Evolutionary conservation across 2,888 invertebrate species (phyloP).

Genomic region (Lycaena phlaeas): DNA sequence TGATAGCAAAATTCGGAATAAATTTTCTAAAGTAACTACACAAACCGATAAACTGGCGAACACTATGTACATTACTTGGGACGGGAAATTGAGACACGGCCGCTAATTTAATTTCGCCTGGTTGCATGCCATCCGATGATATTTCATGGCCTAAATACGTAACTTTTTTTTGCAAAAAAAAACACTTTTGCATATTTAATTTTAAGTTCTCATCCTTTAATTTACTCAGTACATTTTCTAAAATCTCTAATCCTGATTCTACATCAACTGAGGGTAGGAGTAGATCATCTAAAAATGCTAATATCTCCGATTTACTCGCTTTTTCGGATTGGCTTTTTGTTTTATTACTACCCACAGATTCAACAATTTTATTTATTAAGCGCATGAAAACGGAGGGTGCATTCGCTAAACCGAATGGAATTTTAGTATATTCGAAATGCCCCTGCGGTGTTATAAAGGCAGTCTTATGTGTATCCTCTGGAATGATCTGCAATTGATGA

Average conservation of each 20-base stretch:
- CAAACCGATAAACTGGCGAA: conserved; percentile 25
- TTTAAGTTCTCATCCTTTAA: neutral
- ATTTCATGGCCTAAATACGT: conserved; percentile 25
- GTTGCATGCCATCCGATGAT: conserved; percentile 18
- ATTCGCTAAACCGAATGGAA: no score
- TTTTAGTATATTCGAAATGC: no score
- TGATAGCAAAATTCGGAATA: conserved; percentile 23
- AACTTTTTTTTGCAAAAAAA: conserved; percentile 21
- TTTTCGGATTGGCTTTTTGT: no score
- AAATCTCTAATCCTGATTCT: neutral
- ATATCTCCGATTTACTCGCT: no score
- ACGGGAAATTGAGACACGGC: conserved; percentile 20
- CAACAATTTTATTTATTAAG: no score
- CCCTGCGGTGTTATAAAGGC: no score
- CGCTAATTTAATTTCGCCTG: conserved; percentile 17
- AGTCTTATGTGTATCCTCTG: no score
- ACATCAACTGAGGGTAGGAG: no score
- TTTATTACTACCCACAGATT: no score
- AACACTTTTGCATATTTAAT: conserved; percentile 15
- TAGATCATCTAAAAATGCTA: no score
- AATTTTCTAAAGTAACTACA: conserved; percentile 27
- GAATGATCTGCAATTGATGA: no score
- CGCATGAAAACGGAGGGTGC: no score
- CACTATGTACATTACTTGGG: conserved; percentile 22
- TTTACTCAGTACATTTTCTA: neutral